Evolutionary conservation across 2,888 invertebrate species (phyloP).

Genomic region (Phaedon cochleariae): DNA sequence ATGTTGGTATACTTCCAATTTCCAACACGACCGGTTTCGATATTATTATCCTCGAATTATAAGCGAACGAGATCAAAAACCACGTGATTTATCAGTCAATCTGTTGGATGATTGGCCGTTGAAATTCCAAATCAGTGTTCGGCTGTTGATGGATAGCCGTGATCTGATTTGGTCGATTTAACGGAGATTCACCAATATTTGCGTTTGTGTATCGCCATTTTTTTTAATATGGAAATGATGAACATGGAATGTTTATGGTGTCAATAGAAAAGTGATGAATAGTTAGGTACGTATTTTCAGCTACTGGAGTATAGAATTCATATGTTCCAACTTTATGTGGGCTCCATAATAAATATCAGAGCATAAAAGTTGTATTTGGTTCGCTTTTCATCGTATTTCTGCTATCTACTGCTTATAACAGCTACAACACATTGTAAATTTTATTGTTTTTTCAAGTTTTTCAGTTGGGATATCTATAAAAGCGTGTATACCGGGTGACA

Average conservation of each 20-base stretch:
- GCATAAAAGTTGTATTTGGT: too few relatives aligned
- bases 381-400: too few relatives aligned
- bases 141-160: constrained; percentile 1
- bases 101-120: constrained; percentile 4
- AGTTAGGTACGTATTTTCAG: too few relatives aligned
- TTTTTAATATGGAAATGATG: not conserved
- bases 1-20: not conserved
- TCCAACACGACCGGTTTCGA: not conserved
- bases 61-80: not conserved
- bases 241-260: not conserved
- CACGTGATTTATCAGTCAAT: constrained; percentile 1
- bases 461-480: too few relatives aligned
- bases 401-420: too few relatives aligned
- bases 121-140: constrained; percentile 14
- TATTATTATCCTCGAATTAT: not conserved
- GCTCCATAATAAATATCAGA: too few relatives aligned
- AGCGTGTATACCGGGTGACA: too few relatives aligned
- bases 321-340: too few relatives aligned
- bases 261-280: not conserved
- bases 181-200: not conserved
- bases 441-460: too few relatives aligned
- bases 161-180: constrained; percentile 7
- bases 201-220: not conserved
- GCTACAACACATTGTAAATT: too few relatives aligned
- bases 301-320: too few relatives aligned